Base-by-base conservation (phyloP, 2,797 vertebrate genomes). In the Gymnopithys bicolor region DNA sequence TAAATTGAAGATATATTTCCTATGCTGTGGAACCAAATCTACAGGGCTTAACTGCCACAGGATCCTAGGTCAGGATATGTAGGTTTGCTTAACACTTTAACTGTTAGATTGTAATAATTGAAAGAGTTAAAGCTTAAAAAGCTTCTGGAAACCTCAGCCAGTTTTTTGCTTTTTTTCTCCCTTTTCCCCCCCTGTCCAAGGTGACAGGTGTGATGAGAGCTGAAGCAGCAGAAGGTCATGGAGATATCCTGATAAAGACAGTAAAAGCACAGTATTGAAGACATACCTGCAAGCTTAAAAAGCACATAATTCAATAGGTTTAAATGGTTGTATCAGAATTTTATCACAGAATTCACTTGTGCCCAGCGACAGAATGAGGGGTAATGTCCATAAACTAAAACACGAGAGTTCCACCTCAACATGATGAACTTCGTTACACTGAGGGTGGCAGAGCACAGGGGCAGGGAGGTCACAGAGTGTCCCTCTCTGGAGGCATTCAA, bases 281-380 rank as follows among this genome's bases (percentile, higher is more conserved):
- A 81, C 70, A 56, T 37, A 62, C 4, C 14, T 82, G 39, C 8
- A 37, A 59, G 18, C 7, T 89, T 83, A 53, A 75, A 74, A 86
- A 94, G 17, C 17, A 89, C 13, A 56, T 66, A 25, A 25, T 56
- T 52, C 35, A 81, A 32, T 46, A 35, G 11, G 3, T 69, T 84
- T 63, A 60, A 67, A 13, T 49, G 37, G 18, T 48, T 53, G 16
- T 39, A 68, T 84, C 33, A 69, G 27, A 81, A 49, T 33, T 74
- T 84, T 33, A 4, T 63, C 27, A 62, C 0, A 69, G n/a, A 80
- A 75, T 53, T 78, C 58, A 70, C 24, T 27, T 59, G 8, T 63
- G 19, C 7, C 13, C 9, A 9, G 28, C 0, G 1, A 46, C 17
- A 45, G 37, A 24, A 19, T 0, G 0, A 58, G n/a, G 48, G 53